These are phyloP conservation scores for Gastrophryne carolinensis DNA, from an alignment of 2,797 vertebrate species.

Conservation along the genomic window DNA sequence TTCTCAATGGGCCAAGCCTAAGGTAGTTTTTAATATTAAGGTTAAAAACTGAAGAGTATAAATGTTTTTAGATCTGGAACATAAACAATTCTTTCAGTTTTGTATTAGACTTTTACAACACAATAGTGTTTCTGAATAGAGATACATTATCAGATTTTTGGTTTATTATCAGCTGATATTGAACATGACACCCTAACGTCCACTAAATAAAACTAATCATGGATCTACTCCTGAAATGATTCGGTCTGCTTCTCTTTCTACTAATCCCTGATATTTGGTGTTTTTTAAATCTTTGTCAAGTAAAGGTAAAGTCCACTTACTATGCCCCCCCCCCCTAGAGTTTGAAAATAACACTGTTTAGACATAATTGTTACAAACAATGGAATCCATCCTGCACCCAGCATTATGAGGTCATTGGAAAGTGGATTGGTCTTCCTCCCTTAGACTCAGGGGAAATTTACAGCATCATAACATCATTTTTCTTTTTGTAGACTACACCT, in stretches of 20 bases:
- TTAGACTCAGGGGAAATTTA: background rate
- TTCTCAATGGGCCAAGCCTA: no score
- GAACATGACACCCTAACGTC: no score
- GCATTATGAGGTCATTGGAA: conserved; percentile 4
- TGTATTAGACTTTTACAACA: no score
- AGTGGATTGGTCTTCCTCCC: background rate
- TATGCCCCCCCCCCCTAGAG: conserved; percentile 27
- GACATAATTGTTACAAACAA: conserved; percentile 30
- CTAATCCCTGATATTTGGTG: background rate
- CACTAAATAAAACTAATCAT: no score
- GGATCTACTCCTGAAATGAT: background rate
- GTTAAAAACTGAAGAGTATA: no score
- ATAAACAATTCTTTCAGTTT: no score
- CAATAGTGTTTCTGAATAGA: no score
- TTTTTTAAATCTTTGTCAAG: background rate
- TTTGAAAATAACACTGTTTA: conserved; percentile 25
- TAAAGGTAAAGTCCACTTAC: background rate
- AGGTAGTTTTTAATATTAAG: no score
- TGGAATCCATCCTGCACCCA: conserved; percentile 37
- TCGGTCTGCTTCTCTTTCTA: background rate
- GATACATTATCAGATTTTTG: no score
- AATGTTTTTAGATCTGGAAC: no score
- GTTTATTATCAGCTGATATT: no score
- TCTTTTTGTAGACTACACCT: background rate
- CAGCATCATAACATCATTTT: conserved; percentile 22